A percentile compares a stretch with the other conserved stretches of the same genome.
Evolutionary conservation across 2,888 invertebrate species (phyloP).

Genomic region (Anoplius nigerrimus): DNA sequence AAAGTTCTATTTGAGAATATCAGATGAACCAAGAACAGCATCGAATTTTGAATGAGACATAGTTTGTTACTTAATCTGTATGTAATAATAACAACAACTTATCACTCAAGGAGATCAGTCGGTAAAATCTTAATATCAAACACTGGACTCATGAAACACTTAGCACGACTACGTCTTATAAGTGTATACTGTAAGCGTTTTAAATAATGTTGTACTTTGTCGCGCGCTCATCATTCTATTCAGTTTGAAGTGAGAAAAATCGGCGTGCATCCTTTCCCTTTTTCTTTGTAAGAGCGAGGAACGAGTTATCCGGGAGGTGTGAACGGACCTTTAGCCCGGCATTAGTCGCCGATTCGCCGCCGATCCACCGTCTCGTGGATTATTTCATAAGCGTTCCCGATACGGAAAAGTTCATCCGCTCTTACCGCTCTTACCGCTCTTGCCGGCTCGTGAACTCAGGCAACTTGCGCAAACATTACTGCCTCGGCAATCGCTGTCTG

Average conservation of each 20-base stretch:
- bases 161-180: too few species aligned
- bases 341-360: constrained; percentile 29
- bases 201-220: too few species aligned
- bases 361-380: constrained; percentile 58
- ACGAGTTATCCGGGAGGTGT: constrained; percentile 35
- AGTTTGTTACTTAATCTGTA: too few species aligned
- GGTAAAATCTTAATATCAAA: too few species aligned
- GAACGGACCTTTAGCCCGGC: constrained; percentile 54
- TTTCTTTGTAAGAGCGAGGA: background rate
- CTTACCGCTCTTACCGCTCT: constrained; percentile 47
- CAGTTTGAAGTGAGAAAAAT: background rate
- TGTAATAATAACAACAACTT: too few species aligned
- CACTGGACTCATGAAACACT: too few species aligned
- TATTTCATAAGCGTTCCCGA: constrained; percentile 71
- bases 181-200: too few species aligned
- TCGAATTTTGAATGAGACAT: too few species aligned
- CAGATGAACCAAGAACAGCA: too few species aligned
- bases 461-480: constrained; percentile 56
- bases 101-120: too few species aligned
- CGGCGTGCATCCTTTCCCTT: constrained; percentile 4
- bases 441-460: constrained; percentile 52
- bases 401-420: constrained; percentile 70
- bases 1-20: too few species aligned
- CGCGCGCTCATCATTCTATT: too few species aligned
- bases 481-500: background rate